Percentiles rank a stretch among this genome's conserved stretches.
Evolutionary conservation across 2,113 vertebrate genomes (phyloP).

Genomic region (Gracilinanus agilis): DNA sequence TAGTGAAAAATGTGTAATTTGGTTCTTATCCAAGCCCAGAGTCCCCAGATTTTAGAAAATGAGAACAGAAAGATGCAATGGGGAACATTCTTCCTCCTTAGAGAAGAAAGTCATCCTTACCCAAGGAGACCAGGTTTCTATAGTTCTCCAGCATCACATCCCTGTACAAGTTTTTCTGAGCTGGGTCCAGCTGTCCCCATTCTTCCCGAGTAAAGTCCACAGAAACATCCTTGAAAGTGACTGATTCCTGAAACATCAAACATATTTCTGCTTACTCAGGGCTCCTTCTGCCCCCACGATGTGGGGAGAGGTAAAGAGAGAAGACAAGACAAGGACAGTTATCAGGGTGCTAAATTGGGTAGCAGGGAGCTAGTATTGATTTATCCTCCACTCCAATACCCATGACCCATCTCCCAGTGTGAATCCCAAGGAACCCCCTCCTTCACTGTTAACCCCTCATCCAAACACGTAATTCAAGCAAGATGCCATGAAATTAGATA

Average conservation of each 20-base stretch:
- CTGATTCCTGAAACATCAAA: background rate
- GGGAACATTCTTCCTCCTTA: background rate
- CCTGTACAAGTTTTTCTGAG: background rate
- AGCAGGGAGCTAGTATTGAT: background rate
- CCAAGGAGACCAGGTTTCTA: background rate
- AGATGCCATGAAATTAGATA: background rate
- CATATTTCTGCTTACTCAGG: background rate
- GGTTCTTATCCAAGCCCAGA: no score
- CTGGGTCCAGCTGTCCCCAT: background rate
- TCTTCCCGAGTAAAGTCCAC: background rate
- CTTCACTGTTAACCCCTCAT: background rate
- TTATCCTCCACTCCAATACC: background rate
- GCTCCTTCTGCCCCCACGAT: background rate
- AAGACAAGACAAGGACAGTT: background rate
- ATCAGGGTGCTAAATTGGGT: background rate
- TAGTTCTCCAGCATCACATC: background rate
- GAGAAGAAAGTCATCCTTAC: background rate
- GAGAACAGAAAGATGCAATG: background rate
- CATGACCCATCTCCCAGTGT: background rate
- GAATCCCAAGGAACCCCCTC: background rate
- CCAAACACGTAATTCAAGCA: background rate
- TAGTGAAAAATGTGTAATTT: background rate
- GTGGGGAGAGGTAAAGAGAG: background rate
- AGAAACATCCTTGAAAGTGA: constrained; percentile 1
- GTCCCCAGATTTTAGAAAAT: background rate